Percentiles rank a stretch among this genome's conserved stretches.
Evolutionary conservation across 1,140 invertebrate species (phyloP).

Genomic region (Bombyx mori): ASM3026992v2 NC_085123.1:15979501-15980000

Average conservation of each 20-base stretch:
- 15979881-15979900: slow-evolving; percentile 73
- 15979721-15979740: slow-evolving; percentile 83
- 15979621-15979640: slow-evolving; percentile 94
- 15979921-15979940: slow-evolving; percentile 77
- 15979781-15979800: slow-evolving; percentile 88
- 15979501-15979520: slow-evolving; percentile 87
- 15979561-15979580: slow-evolving; percentile 87
- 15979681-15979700: slow-evolving; percentile 92
- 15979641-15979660: slow-evolving; percentile 94
- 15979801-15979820: slow-evolving; percentile 90
- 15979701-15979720: slow-evolving; percentile 93
- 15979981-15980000: slow-evolving; percentile 48
- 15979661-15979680: slow-evolving; percentile 93
- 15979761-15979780: slow-evolving; percentile 84
- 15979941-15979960: slow-evolving; percentile 72
- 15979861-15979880: slow-evolving; percentile 74
- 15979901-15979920: slow-evolving; percentile 75
- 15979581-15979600: slow-evolving; percentile 88
- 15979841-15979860: slow-evolving; percentile 74
- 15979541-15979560: slow-evolving; percentile 83
- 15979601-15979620: slow-evolving; percentile 89
- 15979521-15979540: slow-evolving; percentile 84
- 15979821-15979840: slow-evolving; percentile 83
- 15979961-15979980: slow-evolving; percentile 50
- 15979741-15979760: slow-evolving; percentile 89